Conservation (phyloP, 2,797 vertebrate genomes). For the Coreius guichenoti region DNA sequence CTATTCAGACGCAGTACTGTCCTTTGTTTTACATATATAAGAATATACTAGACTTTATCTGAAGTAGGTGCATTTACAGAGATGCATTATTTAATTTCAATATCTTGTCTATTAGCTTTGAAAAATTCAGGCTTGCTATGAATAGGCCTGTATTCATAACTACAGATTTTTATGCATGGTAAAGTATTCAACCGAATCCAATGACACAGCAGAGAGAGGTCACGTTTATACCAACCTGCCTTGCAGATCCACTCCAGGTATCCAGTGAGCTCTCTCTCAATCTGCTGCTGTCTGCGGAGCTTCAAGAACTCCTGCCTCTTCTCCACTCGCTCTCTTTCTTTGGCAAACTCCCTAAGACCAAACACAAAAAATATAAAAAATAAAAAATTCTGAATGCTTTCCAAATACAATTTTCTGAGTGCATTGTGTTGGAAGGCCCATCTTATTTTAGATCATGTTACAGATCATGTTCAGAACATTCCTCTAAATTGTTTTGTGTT, state of each 20-base stretch:
- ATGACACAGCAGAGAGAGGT: neutral
- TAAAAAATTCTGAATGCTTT: neutral
- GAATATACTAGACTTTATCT: neutral
- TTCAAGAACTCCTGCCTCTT: constrained; percentile 95
- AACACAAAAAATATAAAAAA: neutral
- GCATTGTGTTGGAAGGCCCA: neutral
- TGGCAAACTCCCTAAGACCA: constrained; percentile 90
- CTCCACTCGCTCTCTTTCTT: constrained; percentile 94
- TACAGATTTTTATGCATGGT: neutral
- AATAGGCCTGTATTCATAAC: neutral
- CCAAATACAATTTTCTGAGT: neutral
- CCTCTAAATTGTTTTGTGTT: neutral
- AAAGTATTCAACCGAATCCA: neutral
- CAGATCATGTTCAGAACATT: neutral
- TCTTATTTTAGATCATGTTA: neutral
- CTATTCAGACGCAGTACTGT: neutral
- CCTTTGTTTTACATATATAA: neutral
- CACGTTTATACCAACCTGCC: constrained; percentile 75
- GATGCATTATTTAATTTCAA: neutral
- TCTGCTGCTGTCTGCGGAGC: constrained; percentile 94
- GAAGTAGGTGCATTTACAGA: neutral
- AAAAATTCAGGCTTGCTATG: neutral
- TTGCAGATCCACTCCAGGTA: constrained; percentile 99
- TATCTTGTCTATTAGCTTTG: neutral
- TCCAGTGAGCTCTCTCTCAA: constrained; percentile 93